Evolutionary conservation across 2,888 invertebrate species (phyloP), one percentile per base, ranked within the genome.

Genomic region (Pollenia angustigena): DNA sequence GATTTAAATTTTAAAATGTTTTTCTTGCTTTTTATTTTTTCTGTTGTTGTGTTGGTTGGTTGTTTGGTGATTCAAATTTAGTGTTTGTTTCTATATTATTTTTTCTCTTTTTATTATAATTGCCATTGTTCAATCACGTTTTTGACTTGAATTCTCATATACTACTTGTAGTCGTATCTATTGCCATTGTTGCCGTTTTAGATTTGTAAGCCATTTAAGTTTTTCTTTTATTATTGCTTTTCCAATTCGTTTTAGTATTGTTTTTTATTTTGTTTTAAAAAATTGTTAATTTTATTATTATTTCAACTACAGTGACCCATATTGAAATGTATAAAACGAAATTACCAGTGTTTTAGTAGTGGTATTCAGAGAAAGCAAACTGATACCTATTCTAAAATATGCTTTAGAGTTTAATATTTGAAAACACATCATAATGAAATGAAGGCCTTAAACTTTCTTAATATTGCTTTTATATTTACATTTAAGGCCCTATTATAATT

Each of bases 41-140:
- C 4, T 50, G 32, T 78, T 58, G 42, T 60, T 10, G 10, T 16
- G 46, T 11, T 66, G 44, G n/a, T 42, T 42, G 16, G n/a, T 16
- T 66, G 32, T 12, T 18, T 68, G 68, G 50, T 48, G 42, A 40
- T 68, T 66, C 11, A 69, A 69, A 79, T 79, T 71, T 62, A 79
- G 42, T 60, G 48, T 79, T 68, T 69, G 40, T 72, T 46, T 81
- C n/a, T 58, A 60, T 68, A 75, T 66, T 4, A 48, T 48, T 64
- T 71, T 71, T 52, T 16, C 46, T 56, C n/a, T 76, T 68, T 82
- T 75, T 72, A 10, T 42, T 58, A 80, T 76, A 86, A 86, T 86
- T 86, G 80, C 83, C 76, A 72, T 87, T 84, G 83, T 84, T 87
- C 81, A 87, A 84, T 87, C 87, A 87, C 87, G 87, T 84, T 87